These are phyloP conservation scores for Bombus pyrosoma DNA, from an alignment of 1,140 invertebrate genomes.

Conservation along the genomic window DNA sequence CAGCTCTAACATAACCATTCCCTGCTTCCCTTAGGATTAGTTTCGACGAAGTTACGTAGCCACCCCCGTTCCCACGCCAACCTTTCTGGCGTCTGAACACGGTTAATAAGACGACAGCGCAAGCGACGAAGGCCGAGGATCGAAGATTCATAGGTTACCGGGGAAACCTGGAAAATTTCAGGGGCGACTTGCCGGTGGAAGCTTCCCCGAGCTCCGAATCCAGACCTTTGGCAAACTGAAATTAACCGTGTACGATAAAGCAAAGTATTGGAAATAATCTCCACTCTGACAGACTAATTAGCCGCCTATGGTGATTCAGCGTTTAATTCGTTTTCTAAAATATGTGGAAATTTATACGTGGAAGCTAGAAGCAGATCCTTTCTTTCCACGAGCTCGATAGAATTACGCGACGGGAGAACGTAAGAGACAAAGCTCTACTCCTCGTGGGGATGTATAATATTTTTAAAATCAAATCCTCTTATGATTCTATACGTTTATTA, in stretches of 20 bases:
- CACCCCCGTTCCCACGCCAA: neutral
- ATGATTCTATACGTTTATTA: neutral
- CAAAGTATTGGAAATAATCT: neutral
- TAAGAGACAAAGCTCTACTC: neutral
- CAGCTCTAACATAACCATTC: conserved; percentile 5
- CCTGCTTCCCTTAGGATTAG: conserved; percentile 47
- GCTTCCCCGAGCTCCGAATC: neutral
- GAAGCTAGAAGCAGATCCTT: neutral
- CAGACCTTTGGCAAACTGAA: neutral
- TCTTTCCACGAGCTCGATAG: neutral
- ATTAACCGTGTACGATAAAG: conserved; percentile 4
- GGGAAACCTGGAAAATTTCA: conserved; percentile 34
- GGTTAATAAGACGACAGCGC: conserved; percentile 51
- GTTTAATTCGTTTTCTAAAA: no score
- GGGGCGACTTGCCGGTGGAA: neutral
- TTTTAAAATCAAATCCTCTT: neutral
- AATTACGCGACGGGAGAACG: neutral
- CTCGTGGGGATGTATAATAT: neutral
- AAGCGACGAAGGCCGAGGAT: neutral
- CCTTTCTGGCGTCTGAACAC: conserved; percentile 36
- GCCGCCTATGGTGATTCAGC: no score
- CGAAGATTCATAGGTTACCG: conserved; percentile 20
- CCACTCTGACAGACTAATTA: neutral
- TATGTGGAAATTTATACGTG: no score
- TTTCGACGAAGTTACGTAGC: conserved; percentile 47